Percentiles rank a stretch among this genome's conserved stretches.
Conservation (phyloP, 2,888 invertebrate species). For the Holacanthella duospinosa region DNA sequence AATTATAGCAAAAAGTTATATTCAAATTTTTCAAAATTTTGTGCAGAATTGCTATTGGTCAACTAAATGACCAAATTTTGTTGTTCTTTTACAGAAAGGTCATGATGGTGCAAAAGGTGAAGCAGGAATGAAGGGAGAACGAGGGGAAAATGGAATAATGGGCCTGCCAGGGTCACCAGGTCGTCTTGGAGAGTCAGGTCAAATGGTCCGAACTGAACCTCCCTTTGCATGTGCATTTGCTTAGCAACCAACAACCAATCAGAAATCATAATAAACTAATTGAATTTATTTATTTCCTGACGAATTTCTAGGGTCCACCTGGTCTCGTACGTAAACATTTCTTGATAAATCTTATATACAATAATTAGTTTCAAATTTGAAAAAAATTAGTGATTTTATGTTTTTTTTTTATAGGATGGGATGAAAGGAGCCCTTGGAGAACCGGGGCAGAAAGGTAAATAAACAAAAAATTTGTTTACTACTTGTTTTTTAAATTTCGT, state of each 20-base stretch:
- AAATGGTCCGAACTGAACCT: conserved; percentile 54
- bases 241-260: background rate
- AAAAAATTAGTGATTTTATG: background rate
- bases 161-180: conserved; percentile 67
- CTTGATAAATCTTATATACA: no score
- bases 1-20: no score
- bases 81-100: background rate
- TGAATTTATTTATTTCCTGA: background rate
- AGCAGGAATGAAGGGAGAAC: conserved; percentile 41
- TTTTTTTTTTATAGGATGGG: conserved; percentile 52
- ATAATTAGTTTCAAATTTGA: background rate
- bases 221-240: background rate
- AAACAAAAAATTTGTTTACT: conserved; percentile 46
- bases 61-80: background rate
- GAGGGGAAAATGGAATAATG: conserved; percentile 80
- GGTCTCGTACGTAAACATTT: conserved; percentile 49
- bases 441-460: conserved; percentile 79
- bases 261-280: no score
- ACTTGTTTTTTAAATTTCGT: background rate
- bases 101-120: conserved; percentile 2
- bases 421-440: conserved; percentile 94
- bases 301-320: conserved; percentile 63
- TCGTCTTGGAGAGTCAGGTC: conserved; percentile 58
- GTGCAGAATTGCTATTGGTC: background rate
- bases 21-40: no score